Conservation (phyloP, 2,888 invertebrate genomes). For the Neocrepidodera transversa region DNA sequence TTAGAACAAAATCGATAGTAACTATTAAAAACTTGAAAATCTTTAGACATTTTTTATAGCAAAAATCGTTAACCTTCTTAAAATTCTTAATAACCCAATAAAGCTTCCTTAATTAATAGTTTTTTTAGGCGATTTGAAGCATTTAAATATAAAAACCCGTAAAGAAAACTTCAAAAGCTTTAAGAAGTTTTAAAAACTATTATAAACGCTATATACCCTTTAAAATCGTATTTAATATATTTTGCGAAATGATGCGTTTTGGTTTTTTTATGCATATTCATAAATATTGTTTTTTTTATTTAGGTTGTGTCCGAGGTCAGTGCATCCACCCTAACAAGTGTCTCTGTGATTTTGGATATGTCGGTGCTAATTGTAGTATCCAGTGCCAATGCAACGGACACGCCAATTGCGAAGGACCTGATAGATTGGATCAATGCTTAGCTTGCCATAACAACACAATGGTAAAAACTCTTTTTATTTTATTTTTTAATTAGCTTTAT, state of each 20-base stretch:
- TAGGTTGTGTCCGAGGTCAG: constrained; percentile 81
- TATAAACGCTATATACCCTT: too few relatives aligned
- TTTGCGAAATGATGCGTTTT: not conserved
- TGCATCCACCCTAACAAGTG: constrained; percentile 86
- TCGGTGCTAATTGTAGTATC: constrained; percentile 91
- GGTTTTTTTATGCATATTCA: not conserved
- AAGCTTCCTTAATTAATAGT: too few relatives aligned
- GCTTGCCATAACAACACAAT: constrained; percentile 91
- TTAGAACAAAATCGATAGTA: too few relatives aligned
- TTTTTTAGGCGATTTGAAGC: too few relatives aligned
- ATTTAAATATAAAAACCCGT: too few relatives aligned
- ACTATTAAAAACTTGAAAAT: too few relatives aligned
- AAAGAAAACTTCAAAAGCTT: too few relatives aligned
- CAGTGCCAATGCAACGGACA: constrained; percentile 96
- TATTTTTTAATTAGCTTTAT: not conserved
- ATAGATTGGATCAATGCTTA: constrained; percentile 80
- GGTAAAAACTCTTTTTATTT: too few relatives aligned
- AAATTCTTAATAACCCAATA: too few relatives aligned
- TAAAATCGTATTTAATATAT: not conserved
- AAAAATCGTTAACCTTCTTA: too few relatives aligned
- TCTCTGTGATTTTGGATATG: constrained; percentile 92
- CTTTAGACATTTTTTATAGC: too few relatives aligned
- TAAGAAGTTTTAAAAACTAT: too few relatives aligned
- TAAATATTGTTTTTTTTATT: constrained; percentile 31
- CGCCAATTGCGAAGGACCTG: constrained; percentile 88